Evolutionary conservation across 1,140 invertebrate species (phyloP).

Genomic region (Ptiloglossa arizonensis): DNA sequence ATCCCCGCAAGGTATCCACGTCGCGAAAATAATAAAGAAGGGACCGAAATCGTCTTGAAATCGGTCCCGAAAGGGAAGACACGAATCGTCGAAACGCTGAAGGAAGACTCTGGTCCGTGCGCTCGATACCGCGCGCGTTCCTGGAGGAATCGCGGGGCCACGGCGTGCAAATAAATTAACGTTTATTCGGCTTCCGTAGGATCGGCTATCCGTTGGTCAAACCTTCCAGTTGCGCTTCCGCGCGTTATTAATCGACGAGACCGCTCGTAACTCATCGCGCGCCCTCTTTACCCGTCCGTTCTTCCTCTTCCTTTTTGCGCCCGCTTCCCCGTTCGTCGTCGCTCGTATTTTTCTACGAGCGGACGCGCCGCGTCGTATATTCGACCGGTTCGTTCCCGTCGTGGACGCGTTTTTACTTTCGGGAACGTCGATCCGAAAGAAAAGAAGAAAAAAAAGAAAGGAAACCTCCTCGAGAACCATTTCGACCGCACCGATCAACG

Average conservation of each 20-base stretch:
- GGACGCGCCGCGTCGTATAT: background rate
- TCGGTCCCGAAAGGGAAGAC: too few relatives aligned
- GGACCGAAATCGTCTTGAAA: too few relatives aligned
- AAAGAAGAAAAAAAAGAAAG: too few relatives aligned
- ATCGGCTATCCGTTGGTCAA: conserved; percentile 46
- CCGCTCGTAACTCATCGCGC: conserved; percentile 57
- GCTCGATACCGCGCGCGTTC: conserved; percentile 23
- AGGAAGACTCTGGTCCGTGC: too few relatives aligned
- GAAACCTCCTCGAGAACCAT: background rate
- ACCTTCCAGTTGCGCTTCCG: conserved; percentile 55
- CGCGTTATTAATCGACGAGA: conserved; percentile 61
- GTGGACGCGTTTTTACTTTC: conserved; percentile 3
- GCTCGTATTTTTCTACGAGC: background rate
- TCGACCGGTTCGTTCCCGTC: background rate
- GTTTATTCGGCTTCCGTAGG: conserved; percentile 58
- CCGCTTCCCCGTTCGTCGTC: background rate
- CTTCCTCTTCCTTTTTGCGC: background rate
- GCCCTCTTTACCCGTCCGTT: conserved; percentile 25
- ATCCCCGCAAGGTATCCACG: too few relatives aligned
- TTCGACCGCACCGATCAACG: background rate
- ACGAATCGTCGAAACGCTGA: too few relatives aligned
- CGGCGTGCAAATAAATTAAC: conserved; percentile 59
- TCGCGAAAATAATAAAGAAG: too few relatives aligned
- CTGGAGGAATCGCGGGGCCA: background rate
- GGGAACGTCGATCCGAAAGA: background rate